Evolutionary conservation across 2,113 vertebrate species (phyloP), one percentile per base, ranked within the genome.

Genomic region (Upupa epops): DNA sequence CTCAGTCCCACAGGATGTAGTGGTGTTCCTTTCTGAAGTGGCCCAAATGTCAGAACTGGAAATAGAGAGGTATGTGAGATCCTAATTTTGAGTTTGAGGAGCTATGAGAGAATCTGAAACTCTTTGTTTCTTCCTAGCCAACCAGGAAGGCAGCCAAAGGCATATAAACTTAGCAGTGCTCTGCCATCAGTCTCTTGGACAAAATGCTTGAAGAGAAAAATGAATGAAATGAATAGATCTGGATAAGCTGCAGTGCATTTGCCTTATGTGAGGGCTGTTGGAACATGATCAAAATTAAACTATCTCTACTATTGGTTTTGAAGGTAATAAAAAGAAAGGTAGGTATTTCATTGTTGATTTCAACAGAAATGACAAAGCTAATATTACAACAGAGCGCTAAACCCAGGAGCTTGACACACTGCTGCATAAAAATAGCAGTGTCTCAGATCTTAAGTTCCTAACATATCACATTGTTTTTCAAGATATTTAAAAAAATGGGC

Each of bases 201-300:
- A 74, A 1, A 5, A 13, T 90, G n/a, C 24, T 76, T 68, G n/a
- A 87, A 64, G 29, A 81, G 59, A 80, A 28, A 9, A 70, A 8
- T 37, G 69, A 92, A 81, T 56, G 24, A 63, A 60, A 56, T 49
- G 5, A 88, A 77, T 58, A 93, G 92, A 75, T 64, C 29, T 54
- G 34, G 12, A 18, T 56, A 51, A 74, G 24, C 9, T 64, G 52
- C n/a, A 64, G 21, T 64, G 26, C 16, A 25, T 59, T 42, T 19
- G 7, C 40, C 86, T 69, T 60, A 49, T 65, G 24, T 89, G 20
- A 89, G 8, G 0, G 2, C 16, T 48, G 6, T 1, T 84, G 58
- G 49, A 90, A 86, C 18, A 36, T 20, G 20, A 68, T 48, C 18
- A 80, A 31, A 83, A 88, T 74, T 63, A 48, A 77, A 37, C 22